These are phyloP conservation scores for Nasonia longicornis DNA, from an alignment of 1,140 invertebrate species.

Conservation along the genomic window DNA sequence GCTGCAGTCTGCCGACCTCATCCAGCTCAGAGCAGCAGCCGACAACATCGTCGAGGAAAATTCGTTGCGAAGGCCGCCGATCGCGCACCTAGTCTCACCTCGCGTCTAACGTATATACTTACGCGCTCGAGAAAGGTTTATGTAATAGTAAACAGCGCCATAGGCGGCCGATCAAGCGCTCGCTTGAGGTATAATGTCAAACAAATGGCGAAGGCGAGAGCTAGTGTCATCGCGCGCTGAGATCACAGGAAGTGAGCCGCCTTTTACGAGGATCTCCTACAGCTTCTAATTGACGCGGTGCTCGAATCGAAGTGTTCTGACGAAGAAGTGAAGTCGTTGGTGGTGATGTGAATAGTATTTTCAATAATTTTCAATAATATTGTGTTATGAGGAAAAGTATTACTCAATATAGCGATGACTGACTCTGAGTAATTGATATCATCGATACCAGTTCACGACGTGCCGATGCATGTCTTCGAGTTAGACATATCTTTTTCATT, in stretches of 20 bases:
- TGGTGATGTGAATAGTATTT: too few relatives aligned
- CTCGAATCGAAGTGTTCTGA: too few relatives aligned
- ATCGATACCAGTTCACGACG: not conserved
- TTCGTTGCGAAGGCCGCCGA: not conserved
- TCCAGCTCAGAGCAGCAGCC: not conserved
- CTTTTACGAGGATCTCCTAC: too few relatives aligned
- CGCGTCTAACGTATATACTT: not conserved
- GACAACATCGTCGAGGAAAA: conserved; percentile 6
- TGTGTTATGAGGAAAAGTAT: too few relatives aligned
- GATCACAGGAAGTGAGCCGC: not conserved
- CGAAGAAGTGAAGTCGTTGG: too few relatives aligned
- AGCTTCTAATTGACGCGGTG: too few relatives aligned
- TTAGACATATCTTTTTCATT: too few relatives aligned
- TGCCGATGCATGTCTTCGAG: not conserved
- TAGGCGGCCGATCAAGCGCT: not conserved
- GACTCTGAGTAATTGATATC: too few relatives aligned
- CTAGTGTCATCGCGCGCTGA: not conserved
- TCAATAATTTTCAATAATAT: too few relatives aligned
- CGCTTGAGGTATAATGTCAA: not conserved
- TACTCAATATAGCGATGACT: too few relatives aligned
- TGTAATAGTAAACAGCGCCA: conserved; percentile 36
- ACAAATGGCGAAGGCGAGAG: not conserved
- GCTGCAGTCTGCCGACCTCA: not conserved
- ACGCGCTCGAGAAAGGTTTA: conserved; percentile 14
- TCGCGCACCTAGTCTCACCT: not conserved